Evolutionary conservation across 2,113 vertebrate genomes (phyloP), one percentile per base, ranked within the genome.

Genomic region (Tricholaema leucomelas): DNA sequence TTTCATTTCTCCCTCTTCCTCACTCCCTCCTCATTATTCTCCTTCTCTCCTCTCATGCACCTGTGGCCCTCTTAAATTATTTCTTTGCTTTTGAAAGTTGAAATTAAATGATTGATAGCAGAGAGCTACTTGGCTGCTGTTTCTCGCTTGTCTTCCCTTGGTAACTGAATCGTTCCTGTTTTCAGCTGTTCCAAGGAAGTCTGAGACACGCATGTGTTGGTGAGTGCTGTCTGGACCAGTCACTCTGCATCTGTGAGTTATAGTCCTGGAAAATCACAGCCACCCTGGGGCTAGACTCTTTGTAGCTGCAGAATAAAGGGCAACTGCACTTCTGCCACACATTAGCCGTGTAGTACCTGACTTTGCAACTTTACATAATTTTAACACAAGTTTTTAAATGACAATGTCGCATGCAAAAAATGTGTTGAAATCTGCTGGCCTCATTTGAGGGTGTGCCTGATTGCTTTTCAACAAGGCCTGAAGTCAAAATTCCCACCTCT

Each of bases 21-120:
- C 27, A 59, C 40, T 75, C 33, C 31, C 44, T 70, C 46, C 58
- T 42, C 73, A 85, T 92, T 84, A 84, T 19, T 92, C 50, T 93
- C 60, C 36, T 89, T 19, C 85, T 76, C 50, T 72, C 64, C 82
- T 76, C 50, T 72, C 64, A 63, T 58, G 67, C 63, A 92, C 76
- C 63, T 70, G 36, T 81, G 81, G 75, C 52, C 35, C 35, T 88
- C 66, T 54, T 94, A 88, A 93, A 81, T 88, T 73, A 80, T 81
- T 90, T 90, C 6, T 95, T 90, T 81, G 84, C 69, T 82, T 90
- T 83, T 87, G 52, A 74, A 95, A 94, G 84, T 33, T 80, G 79
- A 95, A 95, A 93, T 91, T 31, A 95, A 94, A 90, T 92, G 65
- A 95, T 75, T 60, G 89, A 95, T 95, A 87, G 48, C 81, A 86